phyloP scores from a whole-genome alignment of 2,797 vertebrate species.

The Mus caroli region DNA sequence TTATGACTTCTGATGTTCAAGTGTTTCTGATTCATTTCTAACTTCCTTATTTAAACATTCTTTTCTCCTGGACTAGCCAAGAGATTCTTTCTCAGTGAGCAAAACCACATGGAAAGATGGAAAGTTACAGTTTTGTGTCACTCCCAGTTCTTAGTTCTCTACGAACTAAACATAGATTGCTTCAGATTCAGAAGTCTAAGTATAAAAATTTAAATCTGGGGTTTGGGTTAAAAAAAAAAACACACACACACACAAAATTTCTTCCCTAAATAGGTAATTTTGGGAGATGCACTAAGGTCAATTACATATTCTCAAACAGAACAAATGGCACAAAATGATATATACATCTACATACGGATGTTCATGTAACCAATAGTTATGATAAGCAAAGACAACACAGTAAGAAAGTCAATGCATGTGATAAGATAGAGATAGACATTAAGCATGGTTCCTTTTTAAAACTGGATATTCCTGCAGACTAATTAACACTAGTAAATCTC shows the following conservation, averaged over 20 bases:
- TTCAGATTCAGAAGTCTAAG: conserved; percentile 63
- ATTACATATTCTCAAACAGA: conserved; percentile 10
- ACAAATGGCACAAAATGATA: conserved; percentile 44
- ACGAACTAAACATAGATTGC: conserved; percentile 59
- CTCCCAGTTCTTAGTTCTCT: conserved; percentile 60
- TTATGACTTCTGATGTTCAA: conserved; percentile 69
- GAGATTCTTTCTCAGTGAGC: conserved; percentile 81
- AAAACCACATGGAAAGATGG: conserved; percentile 80
- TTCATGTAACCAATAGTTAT: conserved; percentile 26
- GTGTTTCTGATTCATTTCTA: conserved; percentile 77
- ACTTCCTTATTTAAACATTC: conserved; percentile 83
- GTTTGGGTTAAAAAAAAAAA: conserved; percentile 32
- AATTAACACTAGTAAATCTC: neutral
- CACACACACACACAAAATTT: neutral
- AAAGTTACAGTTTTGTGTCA: conserved; percentile 77
- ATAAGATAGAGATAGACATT: neutral
- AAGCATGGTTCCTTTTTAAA: neutral
- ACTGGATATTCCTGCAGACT: neutral
- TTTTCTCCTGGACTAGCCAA: conserved; percentile 71
- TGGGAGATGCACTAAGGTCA: neutral
- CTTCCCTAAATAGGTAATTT: conserved; percentile 36
- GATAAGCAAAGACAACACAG: conserved; percentile 16
- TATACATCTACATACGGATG: neutral
- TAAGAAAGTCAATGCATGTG: conserved; percentile 24
- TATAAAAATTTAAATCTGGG: conserved; percentile 45